phyloP scores from a whole-genome alignment of 2,888 invertebrate species.

The Pyralis farinalis region DNA sequence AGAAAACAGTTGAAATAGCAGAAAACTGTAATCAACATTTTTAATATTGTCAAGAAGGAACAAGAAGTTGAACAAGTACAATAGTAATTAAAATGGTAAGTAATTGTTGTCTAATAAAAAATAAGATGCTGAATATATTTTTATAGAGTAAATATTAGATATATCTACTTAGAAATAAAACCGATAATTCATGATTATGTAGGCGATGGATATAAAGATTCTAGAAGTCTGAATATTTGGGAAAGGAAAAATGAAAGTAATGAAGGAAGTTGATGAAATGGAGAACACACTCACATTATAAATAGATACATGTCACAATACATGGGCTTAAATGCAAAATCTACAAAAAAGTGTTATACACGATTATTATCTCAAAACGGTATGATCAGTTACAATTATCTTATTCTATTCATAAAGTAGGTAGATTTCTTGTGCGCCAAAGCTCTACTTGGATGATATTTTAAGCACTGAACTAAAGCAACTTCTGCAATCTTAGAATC shows the following conservation, averaged over 20 bases:
- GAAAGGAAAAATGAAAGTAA: conserved; percentile 22
- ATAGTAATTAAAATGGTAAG: conserved; percentile 17
- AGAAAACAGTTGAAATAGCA: conserved; percentile 22
- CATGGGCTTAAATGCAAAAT: conserved; percentile 75
- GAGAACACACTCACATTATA: conserved; percentile 71
- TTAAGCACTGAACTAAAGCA: conserved; percentile 40
- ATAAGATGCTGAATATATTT: conserved; percentile 16
- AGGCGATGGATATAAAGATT: conserved; percentile 8
- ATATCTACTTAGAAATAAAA: conserved; percentile 11
- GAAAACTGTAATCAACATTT: conserved; percentile 18
- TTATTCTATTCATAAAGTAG: conserved; percentile 62
- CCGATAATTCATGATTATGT: conserved; percentile 8
- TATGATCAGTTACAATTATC: conserved; percentile 67
- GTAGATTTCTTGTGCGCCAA: conserved; percentile 68
- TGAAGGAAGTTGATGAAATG: conserved; percentile 45
- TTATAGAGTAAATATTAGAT: conserved; percentile 15
- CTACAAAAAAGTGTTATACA: conserved; percentile 74
- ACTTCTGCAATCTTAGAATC: conserved; percentile 18
- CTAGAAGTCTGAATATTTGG: conserved; percentile 15
- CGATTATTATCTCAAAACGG: conserved; percentile 70
- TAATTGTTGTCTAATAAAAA: conserved; percentile 5
- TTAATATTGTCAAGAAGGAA: conserved; percentile 68
- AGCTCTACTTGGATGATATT: conserved; percentile 69
- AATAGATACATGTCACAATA: conserved; percentile 69
- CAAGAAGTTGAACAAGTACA: conserved; percentile 49